These are phyloP conservation scores for Apodemus speciosus DNA, from an alignment of 2,113 vertebrate genomes.

Conservation along the genomic window DNA sequence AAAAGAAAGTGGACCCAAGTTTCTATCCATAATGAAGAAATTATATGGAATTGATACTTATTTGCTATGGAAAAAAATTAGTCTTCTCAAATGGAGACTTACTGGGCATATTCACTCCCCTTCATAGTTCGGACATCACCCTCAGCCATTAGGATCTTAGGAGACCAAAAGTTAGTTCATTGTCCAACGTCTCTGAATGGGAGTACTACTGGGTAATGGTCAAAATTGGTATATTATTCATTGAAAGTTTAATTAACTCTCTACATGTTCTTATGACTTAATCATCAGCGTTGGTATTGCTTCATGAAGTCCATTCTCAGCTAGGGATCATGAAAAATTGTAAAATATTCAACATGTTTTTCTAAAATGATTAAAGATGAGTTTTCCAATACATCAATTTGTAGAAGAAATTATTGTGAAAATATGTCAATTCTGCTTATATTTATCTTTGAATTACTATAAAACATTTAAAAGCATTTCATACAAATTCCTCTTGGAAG, in stretches of 20 bases:
- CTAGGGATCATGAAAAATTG: not conserved
- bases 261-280: constrained; percentile 61
- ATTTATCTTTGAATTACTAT: not conserved
- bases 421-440: not conserved
- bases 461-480: not conserved
- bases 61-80: not conserved
- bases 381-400: not conserved
- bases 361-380: no score
- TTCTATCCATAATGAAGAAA: not conserved
- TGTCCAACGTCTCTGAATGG: not conserved
- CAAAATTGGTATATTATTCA: constrained; percentile 1
- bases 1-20: not conserved
- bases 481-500: not conserved
- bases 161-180: not conserved
- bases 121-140: not conserved
- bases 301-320: constrained; percentile 45
- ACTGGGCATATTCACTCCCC: no score
- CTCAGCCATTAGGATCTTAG: no score
- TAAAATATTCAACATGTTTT: not conserved
- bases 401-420: not conserved
- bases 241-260: constrained; percentile 50
- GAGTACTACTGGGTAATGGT: not conserved
- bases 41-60: not conserved
- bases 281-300: constrained; percentile 41
- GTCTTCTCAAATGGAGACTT: not conserved